Conservation (phyloP, 2,113 vertebrate genomes). For the Tetraodon nigroviridis region DNA sequence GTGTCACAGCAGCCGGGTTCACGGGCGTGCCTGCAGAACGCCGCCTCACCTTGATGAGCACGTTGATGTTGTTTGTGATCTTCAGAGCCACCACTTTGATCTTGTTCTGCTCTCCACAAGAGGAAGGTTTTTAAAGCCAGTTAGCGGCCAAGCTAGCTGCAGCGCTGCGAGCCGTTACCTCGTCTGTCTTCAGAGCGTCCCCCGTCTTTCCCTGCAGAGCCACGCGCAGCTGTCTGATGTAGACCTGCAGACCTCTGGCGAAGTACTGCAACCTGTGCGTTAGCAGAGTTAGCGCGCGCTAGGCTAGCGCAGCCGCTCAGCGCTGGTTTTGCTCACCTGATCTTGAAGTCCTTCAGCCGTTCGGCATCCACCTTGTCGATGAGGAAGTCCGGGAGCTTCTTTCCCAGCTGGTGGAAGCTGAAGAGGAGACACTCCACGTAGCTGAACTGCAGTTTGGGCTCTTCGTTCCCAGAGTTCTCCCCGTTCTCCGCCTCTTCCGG, state of each 20-base stretch:
- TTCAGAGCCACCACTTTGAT: conserved; percentile 99
- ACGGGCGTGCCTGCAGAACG: not conserved
- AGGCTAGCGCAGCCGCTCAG: not conserved
- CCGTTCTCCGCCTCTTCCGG: conserved; percentile 96
- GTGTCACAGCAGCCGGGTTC: not conserved
- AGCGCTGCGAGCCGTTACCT: conserved; percentile 71
- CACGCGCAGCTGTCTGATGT: conserved; percentile 92
- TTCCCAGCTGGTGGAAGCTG: conserved; percentile 93
- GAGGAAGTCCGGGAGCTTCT: conserved; percentile 95
- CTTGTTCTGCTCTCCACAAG: conserved; percentile 84
- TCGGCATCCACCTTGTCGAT: conserved; percentile 92
- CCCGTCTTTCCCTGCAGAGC: conserved; percentile 96
- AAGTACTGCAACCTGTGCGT: conserved; percentile 90
- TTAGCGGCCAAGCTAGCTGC: not conserved
- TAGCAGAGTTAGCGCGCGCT: not conserved
- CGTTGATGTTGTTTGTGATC: conserved; percentile 99
- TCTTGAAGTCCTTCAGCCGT: conserved; percentile 97
- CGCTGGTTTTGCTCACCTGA: conserved; percentile 73
- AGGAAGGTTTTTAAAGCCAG: not conserved
- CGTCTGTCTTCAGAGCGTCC: conserved; percentile 97
- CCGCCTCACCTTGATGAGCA: conserved; percentile 90
- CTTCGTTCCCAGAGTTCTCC: conserved; percentile 86
- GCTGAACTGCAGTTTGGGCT: conserved; percentile 96
- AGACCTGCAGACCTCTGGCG: conserved; percentile 94
- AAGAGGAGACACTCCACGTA: conserved; percentile 96